phyloP scores from a whole-genome alignment of 1,140 invertebrate species.

The Lasioglossum baleicum region DNA sequence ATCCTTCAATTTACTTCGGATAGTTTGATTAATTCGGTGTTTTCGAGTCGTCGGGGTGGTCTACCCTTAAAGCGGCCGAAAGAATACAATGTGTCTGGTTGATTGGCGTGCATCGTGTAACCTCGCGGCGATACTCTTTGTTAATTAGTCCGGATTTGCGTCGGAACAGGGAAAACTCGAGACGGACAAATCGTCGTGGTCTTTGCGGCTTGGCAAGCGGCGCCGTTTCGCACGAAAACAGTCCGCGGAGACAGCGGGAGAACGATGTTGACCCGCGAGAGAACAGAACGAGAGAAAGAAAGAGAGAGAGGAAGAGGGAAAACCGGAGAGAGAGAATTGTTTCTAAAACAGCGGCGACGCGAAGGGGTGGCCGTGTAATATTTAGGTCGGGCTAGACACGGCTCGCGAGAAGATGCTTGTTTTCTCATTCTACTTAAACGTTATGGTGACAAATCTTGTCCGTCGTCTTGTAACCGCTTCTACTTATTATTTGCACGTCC shows the following conservation, averaged over 20 bases:
- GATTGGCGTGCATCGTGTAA: slow-evolving; percentile 7
- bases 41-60: not conserved
- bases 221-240: slow-evolving; percentile 25
- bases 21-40: too few species aligned
- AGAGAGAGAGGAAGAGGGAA: too few species aligned
- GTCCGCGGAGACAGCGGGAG: slow-evolving; percentile 23
- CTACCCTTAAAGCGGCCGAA: not conserved
- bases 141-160: slow-evolving; percentile 28
- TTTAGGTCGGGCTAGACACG: slow-evolving; percentile 16
- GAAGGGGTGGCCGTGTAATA: slow-evolving; percentile 6
- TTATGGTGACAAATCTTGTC: slow-evolving; percentile 23
- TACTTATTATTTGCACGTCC: not conserved
- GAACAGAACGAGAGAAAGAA: not conserved
- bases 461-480: not conserved
- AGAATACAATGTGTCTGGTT: not conserved
- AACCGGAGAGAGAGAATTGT: slow-evolving; percentile 18
- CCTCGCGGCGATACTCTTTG: not conserved
- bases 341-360: slow-evolving; percentile 29
- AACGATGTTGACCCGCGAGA: slow-evolving; percentile 13
- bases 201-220: slow-evolving; percentile 38
- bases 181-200: slow-evolving; percentile 48
- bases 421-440: slow-evolving; percentile 1
- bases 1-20: too few species aligned
- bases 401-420: not conserved
- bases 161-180: slow-evolving; percentile 17